These are phyloP conservation scores for Nansenia antarctica DNA, from an alignment of 2,113 vertebrate species.

Conservation along the genomic window DNA sequence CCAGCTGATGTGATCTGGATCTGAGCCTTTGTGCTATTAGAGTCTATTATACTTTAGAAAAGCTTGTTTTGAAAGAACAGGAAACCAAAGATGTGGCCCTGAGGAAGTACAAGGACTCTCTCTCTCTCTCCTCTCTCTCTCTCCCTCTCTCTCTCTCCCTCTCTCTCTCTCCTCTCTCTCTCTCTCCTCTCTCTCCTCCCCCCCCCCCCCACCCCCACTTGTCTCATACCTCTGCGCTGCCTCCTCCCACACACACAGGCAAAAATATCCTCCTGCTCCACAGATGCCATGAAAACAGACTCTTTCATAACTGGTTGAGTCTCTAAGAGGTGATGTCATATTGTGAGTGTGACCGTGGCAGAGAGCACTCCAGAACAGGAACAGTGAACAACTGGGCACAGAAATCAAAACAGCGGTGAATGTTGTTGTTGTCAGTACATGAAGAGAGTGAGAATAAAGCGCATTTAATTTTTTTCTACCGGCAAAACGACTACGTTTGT, in stretches of 20 bases:
- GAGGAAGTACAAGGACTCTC: conserved; percentile 50
- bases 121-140: conserved; percentile 38
- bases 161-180: neutral
- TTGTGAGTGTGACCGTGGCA: neutral
- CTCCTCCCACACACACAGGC: conserved; percentile 51
- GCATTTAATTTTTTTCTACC: no score
- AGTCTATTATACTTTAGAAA: neutral
- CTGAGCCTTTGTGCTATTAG: conserved; percentile 3
- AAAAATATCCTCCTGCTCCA: conserved; percentile 50
- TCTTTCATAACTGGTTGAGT: conserved; percentile 27
- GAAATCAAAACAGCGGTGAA: conserved; percentile 5
- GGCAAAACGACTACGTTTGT: no score
- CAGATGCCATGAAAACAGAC: conserved; percentile 13
- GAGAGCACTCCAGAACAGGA: conserved; percentile 2
- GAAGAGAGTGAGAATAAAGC: no score
- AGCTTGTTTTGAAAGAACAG: conserved; percentile 32
- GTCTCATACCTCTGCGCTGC: conserved; percentile 1
- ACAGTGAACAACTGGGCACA: conserved; percentile 12
- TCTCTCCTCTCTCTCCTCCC: neutral
- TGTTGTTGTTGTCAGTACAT: no score
- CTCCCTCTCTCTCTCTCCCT: neutral
- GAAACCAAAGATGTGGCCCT: conserved; percentile 36
- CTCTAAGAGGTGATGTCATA: conserved; percentile 22
- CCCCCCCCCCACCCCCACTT: neutral
- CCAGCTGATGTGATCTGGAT: conserved; percentile 2